phyloP scores from a whole-genome alignment of 2,888 invertebrate species.

The Chymomyza procnemis region DNA sequence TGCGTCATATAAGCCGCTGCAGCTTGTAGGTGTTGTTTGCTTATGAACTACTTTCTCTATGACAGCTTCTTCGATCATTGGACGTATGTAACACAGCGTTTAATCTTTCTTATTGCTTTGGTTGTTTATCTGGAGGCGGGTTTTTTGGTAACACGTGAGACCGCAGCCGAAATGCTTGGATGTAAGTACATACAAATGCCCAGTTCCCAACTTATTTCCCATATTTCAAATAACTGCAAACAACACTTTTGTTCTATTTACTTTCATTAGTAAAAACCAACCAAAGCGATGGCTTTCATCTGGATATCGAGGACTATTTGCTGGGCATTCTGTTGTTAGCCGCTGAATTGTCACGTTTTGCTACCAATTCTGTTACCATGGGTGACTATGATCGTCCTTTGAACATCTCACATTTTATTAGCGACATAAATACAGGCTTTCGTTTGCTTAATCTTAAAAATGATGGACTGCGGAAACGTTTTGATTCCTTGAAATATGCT shows the following conservation, averaged over 20 bases:
- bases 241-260: neutral
- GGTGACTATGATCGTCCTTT: constrained; percentile 90
- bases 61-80: constrained; percentile 90
- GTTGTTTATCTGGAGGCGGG: constrained; percentile 90
- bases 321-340: constrained; percentile 90
- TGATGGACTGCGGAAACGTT: constrained; percentile 90
- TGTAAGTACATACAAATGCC: no score
- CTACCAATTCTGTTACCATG: constrained; percentile 90
- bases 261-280: constrained; percentile 82
- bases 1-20: constrained; percentile 7
- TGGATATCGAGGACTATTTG: constrained; percentile 94
- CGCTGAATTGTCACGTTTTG: constrained; percentile 89
- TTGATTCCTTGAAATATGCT: constrained; percentile 93
- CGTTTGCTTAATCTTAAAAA: constrained; percentile 93
- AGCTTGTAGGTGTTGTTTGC: constrained; percentile 18
- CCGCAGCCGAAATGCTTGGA: constrained; percentile 88
- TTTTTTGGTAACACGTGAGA: constrained; percentile 85
- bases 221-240: neutral
- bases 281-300: constrained; percentile 87
- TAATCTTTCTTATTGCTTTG: constrained; percentile 88
- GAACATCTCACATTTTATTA: constrained; percentile 91
- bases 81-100: constrained; percentile 88
- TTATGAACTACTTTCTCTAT: constrained; percentile 14
- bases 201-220: neutral
- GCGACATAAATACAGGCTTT: constrained; percentile 93